A percentile compares a stretch with the other conserved stretches of the same genome.
Evolutionary conservation across 2,888 invertebrate species (phyloP).

Genomic region (Rosalia funebris): DNA sequence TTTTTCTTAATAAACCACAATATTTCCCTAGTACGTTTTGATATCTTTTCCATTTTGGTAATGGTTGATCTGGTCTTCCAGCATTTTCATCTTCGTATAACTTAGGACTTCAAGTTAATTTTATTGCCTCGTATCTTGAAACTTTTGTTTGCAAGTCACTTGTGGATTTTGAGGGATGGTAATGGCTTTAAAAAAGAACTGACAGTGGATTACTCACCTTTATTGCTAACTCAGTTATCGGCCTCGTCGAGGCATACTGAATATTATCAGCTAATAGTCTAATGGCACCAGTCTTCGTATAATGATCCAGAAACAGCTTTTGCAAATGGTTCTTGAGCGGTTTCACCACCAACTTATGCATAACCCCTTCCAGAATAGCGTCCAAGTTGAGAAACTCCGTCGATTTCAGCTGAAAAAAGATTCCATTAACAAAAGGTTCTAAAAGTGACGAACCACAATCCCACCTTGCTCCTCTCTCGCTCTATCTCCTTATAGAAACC

Average conservation of each 20-base stretch:
- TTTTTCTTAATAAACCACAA: no score
- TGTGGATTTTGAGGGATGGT: no score
- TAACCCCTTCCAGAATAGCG: slow-evolving; percentile 92
- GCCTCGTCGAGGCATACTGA: slow-evolving; percentile 74
- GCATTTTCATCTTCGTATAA: no score
- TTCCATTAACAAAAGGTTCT: background rate
- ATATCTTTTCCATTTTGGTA: no score
- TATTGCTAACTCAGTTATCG: slow-evolving; percentile 75
- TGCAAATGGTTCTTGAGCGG: slow-evolving; percentile 88
- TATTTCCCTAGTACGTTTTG: no score
- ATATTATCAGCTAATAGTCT: slow-evolving; percentile 78
- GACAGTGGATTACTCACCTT: no score
- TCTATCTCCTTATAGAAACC: slow-evolving; percentile 93
- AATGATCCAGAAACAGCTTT: slow-evolving; percentile 87
- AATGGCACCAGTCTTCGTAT: slow-evolving; percentile 78
- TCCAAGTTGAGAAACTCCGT: slow-evolving; percentile 96
- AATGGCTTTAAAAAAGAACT: no score
- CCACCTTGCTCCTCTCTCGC: slow-evolving; percentile 81
- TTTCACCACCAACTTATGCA: slow-evolving; percentile 89
- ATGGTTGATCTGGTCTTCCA: no score
- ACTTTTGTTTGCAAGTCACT: no score
- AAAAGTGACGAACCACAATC: slow-evolving; percentile 14
- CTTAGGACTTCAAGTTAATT: no score
- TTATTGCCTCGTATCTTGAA: no score
- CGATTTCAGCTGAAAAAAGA: slow-evolving; percentile 73